Percentiles rank a stretch among this genome's conserved stretches.
Conservation (phyloP, 2,888 invertebrate species). For the Ophonus ardosiacus region DNA sequence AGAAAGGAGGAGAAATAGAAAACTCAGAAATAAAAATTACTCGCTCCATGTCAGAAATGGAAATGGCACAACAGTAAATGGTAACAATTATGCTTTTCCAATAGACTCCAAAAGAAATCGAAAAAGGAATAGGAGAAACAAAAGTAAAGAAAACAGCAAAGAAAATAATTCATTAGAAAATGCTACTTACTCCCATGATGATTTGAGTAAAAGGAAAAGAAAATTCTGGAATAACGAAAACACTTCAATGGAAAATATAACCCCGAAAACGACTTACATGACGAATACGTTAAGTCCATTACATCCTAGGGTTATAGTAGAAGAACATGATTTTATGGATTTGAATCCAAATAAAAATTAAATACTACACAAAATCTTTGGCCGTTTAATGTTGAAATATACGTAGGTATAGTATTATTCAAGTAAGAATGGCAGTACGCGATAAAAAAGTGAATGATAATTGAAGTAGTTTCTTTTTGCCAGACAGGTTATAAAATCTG, state of each 20-base stretch:
- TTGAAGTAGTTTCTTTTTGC: no score
- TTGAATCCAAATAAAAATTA: conserved; percentile 65
- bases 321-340: conserved; percentile 74
- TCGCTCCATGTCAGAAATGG: conserved; percentile 63
- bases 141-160: conserved; percentile 57
- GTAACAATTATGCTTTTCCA: conserved; percentile 65
- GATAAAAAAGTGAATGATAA: no score
- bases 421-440: no score
- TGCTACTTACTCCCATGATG: conserved; percentile 26
- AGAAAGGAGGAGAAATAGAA: conserved; percentile 74
- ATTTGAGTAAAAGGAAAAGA: conserved; percentile 61
- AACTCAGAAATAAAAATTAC: conserved; percentile 72
- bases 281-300: conserved; percentile 78
- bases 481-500: no score
- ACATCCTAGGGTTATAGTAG: conserved; percentile 80
- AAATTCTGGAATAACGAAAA: conserved; percentile 73
- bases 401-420: no score
- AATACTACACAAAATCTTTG: background rate
- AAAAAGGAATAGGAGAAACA: conserved; percentile 57
- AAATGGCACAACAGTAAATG: conserved; percentile 48
- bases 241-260: conserved; percentile 75
- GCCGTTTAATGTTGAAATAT: background rate
- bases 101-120: conserved; percentile 67
- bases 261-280: conserved; percentile 79
- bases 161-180: conserved; percentile 57